phyloP scores from a whole-genome alignment of 35 echinoderm and acorn worm species.

The Amphiura filiformis region DNA sequence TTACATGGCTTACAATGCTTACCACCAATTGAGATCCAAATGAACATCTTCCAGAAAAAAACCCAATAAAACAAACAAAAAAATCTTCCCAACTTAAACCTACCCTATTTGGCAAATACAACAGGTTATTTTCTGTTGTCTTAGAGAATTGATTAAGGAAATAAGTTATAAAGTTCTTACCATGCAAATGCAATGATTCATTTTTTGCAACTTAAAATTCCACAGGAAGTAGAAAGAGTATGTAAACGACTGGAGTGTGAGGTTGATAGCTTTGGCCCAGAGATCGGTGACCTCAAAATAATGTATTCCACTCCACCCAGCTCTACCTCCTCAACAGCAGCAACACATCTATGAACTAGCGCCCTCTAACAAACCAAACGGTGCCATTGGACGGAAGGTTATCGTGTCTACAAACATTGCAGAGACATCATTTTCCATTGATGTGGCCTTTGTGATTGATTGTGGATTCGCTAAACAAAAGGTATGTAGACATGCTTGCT shows the following conservation, averaged over 20 bases:
- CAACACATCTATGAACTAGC: slow-evolving; percentile 92
- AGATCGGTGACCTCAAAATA: slow-evolving; percentile 91
- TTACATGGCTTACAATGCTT: too few species aligned
- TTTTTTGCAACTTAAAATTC: too few species aligned
- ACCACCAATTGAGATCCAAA: too few species aligned
- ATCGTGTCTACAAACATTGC: slow-evolving; percentile 96
- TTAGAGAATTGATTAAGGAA: too few species aligned
- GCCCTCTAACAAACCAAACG: slow-evolving; percentile 92
- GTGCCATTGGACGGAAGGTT: slow-evolving; percentile 88
- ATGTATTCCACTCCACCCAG: slow-evolving; percentile 91
- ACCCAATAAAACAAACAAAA: too few species aligned
- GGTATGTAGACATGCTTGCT: too few species aligned
- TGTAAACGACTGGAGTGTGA: slow-evolving; percentile 94
- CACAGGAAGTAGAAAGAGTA: slow-evolving; percentile 87
- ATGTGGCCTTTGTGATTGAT: slow-evolving; percentile 97
- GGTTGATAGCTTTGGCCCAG: slow-evolving; percentile 68
- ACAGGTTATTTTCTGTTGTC: too few species aligned
- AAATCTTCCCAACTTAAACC: too few species aligned
- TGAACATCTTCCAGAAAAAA: too few species aligned
- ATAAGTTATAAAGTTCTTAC: too few species aligned
- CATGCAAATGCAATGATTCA: too few species aligned
- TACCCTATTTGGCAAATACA: too few species aligned
- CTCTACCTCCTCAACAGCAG: slow-evolving; percentile 81
- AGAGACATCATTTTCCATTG: slow-evolving; percentile 93
- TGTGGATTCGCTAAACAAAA: slow-evolving; percentile 97